These are phyloP conservation scores for Podarcis muralis DNA, from an alignment of 2,113 vertebrate genomes.

Conservation along the genomic window DNA sequence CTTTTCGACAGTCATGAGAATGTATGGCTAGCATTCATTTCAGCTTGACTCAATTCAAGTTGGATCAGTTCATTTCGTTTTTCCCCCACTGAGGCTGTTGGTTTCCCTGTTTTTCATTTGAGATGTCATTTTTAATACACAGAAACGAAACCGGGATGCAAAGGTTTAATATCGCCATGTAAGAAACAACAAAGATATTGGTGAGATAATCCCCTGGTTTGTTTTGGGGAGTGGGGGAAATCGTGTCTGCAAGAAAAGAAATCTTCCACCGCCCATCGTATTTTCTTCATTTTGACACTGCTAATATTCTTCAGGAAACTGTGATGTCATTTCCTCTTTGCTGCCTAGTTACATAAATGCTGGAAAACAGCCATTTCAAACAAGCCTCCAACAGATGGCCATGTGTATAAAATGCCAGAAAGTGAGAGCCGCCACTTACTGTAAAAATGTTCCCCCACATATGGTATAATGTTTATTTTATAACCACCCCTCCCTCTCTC, in stretches of 20 bases:
- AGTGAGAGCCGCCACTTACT: conserved; percentile 77
- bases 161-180: not conserved
- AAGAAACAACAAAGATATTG: not conserved
- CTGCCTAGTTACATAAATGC: conserved; percentile 77
- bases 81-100: not conserved
- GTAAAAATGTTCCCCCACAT: conserved; percentile 73
- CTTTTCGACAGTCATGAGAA: not conserved
- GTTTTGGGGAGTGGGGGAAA: no score
- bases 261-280: conserved; percentile 62
- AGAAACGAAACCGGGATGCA: not conserved
- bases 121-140: fast-evolving
- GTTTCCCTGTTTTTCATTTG: not conserved
- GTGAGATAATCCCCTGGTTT: not conserved
- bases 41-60: not conserved
- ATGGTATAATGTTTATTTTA: conserved; percentile 79
- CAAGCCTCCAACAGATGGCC: conserved; percentile 79
- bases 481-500: conserved; percentile 34
- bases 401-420: conserved; percentile 75
- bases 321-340: conserved; percentile 80
- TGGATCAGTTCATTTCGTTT: not conserved
- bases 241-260: conserved; percentile 20
- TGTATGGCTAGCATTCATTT: not conserved
- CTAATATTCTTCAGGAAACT: conserved; percentile 76
- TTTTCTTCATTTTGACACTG: conserved; percentile 62
- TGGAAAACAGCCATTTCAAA: conserved; percentile 75